A percentile compares a stretch with the other conserved stretches of the same genome.
Conservation (phyloP, 2,888 invertebrate genomes). For the Synergus laeviventris region DNA sequence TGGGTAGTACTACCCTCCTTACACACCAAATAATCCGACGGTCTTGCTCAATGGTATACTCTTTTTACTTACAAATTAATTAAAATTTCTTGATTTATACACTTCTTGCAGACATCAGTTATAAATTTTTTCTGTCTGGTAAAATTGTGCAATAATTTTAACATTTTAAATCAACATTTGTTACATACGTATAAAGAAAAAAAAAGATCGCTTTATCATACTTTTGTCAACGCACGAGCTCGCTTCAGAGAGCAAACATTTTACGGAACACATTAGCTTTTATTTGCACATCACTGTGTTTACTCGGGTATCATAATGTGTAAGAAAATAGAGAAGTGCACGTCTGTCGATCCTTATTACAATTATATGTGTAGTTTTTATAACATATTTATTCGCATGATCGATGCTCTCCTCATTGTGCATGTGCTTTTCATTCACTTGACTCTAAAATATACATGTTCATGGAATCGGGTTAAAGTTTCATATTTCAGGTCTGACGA, state of each 20-base stretch:
- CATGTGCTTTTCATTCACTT: not conserved
- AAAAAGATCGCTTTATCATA: conserved; percentile 5
- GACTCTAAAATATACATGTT: not conserved
- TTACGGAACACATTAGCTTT: conserved; percentile 25
- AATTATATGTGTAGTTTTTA: not conserved
- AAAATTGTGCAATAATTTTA: too few species aligned
- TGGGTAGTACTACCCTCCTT: too few species aligned
- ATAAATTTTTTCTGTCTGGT: too few species aligned
- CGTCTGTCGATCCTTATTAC: not conserved
- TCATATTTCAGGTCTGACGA: too few species aligned
- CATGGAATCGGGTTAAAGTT: too few species aligned
- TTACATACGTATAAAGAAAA: not conserved
- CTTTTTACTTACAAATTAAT: too few species aligned
- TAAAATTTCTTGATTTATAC: too few species aligned
- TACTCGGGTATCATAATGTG: conserved; percentile 11
- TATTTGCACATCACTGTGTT: conserved; percentile 29
- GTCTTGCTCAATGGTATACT: too few species aligned
- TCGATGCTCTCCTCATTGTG: not conserved
- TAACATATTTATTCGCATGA: not conserved
- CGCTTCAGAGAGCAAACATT: conserved; percentile 21
- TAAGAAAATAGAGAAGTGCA: not conserved
- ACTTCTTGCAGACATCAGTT: too few species aligned
- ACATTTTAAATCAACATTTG: too few species aligned
- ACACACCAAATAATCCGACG: too few species aligned
- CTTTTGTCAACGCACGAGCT: not conserved